These are phyloP conservation scores for Coleophora deauratella DNA, from an alignment of 2,888 invertebrate genomes.

Conservation along the genomic window DNA sequence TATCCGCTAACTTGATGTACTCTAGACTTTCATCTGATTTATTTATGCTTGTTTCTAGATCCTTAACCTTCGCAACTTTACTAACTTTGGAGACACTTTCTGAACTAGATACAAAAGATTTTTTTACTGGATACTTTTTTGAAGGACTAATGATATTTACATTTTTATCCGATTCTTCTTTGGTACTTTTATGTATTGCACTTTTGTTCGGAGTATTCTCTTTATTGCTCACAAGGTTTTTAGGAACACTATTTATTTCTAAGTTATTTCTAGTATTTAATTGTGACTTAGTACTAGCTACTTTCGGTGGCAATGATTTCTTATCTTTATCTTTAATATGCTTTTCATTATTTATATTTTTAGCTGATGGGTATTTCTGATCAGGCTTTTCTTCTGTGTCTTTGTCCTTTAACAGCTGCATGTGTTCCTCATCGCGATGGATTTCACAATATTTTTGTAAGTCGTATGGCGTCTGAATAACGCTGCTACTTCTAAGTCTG, in stretches of 20 bases:
- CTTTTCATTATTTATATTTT: slow-evolving; percentile 43
- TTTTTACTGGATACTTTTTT: slow-evolving; percentile 64
- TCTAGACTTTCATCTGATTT: slow-evolving; percentile 62
- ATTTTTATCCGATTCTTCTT: slow-evolving; percentile 60
- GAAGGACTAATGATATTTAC: slow-evolving; percentile 62
- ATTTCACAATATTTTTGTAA: slow-evolving; percentile 66
- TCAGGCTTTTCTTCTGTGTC: slow-evolving; percentile 36
- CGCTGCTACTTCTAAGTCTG: slow-evolving; percentile 59
- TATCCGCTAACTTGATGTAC: slow-evolving; percentile 56
- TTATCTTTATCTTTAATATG: slow-evolving; percentile 33
- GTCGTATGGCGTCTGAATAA: slow-evolving; percentile 69
- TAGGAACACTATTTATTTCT: slow-evolving; percentile 33
- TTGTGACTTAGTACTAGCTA: slow-evolving; percentile 27
- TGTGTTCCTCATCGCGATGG: slow-evolving; percentile 62
- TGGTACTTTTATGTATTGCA: slow-evolving; percentile 66
- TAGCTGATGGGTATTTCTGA: slow-evolving; percentile 43
- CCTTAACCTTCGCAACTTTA: slow-evolving; percentile 65
- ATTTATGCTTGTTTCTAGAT: slow-evolving; percentile 59
- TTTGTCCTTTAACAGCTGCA: slow-evolving; percentile 56
- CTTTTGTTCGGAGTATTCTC: slow-evolving; percentile 46
- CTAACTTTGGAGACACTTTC: slow-evolving; percentile 53
- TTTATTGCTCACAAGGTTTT: slow-evolving; percentile 41
- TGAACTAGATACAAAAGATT: slow-evolving; percentile 54
- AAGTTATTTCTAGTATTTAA: slow-evolving; percentile 29
- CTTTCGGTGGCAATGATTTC: slow-evolving; percentile 29